Evolutionary conservation across 2,888 invertebrate species (phyloP).

Genomic region (Plemyria rubiginata): DNA sequence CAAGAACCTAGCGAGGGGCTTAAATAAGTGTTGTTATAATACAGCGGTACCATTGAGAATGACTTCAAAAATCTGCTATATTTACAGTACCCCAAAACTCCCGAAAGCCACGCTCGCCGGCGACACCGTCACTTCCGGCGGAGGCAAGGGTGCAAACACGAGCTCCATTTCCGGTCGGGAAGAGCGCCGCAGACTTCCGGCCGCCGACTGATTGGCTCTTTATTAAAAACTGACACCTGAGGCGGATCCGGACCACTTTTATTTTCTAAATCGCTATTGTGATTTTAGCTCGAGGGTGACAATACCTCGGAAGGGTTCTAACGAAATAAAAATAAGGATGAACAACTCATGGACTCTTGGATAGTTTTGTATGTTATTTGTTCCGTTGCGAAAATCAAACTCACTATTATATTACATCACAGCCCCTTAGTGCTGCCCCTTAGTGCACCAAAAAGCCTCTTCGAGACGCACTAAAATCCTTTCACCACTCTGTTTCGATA

Average conservation of each 20-base stretch:
- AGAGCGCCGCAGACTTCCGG: conserved; percentile 73
- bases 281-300: conserved; percentile 6
- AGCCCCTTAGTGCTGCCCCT: too few relatives aligned
- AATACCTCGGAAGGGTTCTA: background rate
- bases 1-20: too few relatives aligned
- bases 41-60: background rate
- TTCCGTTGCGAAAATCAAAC: too few relatives aligned
- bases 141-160: conserved; percentile 74
- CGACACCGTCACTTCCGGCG: conserved; percentile 64
- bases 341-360: too few relatives aligned
- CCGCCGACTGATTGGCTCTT: conserved; percentile 79
- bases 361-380: background rate
- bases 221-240: conserved; percentile 84
- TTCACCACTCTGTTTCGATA: too few relatives aligned
- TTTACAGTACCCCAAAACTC: conserved; percentile 31
- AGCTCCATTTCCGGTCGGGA: conserved; percentile 81
- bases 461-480: too few relatives aligned
- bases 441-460: too few relatives aligned
- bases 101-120: conserved; percentile 46
- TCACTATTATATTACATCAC: too few relatives aligned
- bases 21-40: too few relatives aligned
- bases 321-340: background rate
- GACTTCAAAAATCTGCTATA: background rate
- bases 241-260: conserved; percentile 56
- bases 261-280: conserved; percentile 13